Evolutionary conservation across 2,797 vertebrate genomes (phyloP).

Genomic region (Nannoperca australis): DNA sequence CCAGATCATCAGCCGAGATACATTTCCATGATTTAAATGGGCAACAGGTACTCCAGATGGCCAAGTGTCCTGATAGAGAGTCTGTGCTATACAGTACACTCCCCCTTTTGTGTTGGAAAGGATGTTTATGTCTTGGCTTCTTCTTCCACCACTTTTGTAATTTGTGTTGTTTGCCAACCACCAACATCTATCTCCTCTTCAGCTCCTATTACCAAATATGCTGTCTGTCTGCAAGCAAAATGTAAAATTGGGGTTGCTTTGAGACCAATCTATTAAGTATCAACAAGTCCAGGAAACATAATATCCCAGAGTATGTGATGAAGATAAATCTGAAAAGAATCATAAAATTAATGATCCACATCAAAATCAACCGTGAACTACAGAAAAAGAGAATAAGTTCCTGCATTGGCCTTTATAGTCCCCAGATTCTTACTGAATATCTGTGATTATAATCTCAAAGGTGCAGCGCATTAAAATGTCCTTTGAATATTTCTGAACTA

Average conservation of each 20-base stretch:
- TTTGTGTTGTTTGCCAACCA: background rate
- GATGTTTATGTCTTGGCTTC: background rate
- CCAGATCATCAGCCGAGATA: conserved; percentile 6
- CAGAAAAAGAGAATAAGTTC: conserved; percentile 12
- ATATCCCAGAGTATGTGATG: conserved; percentile 4
- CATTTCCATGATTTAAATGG: background rate
- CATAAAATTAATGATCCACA: conserved; percentile 12
- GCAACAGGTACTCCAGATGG: background rate
- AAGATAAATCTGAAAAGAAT: conserved; percentile 15
- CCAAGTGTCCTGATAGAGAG: background rate
- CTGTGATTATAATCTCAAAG: conserved; percentile 19
- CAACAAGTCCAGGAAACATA: conserved; percentile 11
- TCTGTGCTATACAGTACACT: too few species aligned
- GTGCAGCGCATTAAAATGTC: conserved; percentile 8
- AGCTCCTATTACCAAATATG: background rate
- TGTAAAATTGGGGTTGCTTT: background rate
- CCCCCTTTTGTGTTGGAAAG: background rate
- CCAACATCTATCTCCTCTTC: background rate
- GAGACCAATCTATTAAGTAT: background rate
- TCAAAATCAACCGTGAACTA: conserved; percentile 22
- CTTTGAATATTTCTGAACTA: conserved; percentile 24
- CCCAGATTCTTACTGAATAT: conserved; percentile 22
- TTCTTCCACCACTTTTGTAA: background rate
- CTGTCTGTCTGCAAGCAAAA: background rate
- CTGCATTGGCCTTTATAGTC: conserved; percentile 18